Percentiles rank a stretch among this genome's conserved stretches.
Evolutionary conservation across 2,888 invertebrate species (phyloP).

Genomic region (Graphium colonna): DNA sequence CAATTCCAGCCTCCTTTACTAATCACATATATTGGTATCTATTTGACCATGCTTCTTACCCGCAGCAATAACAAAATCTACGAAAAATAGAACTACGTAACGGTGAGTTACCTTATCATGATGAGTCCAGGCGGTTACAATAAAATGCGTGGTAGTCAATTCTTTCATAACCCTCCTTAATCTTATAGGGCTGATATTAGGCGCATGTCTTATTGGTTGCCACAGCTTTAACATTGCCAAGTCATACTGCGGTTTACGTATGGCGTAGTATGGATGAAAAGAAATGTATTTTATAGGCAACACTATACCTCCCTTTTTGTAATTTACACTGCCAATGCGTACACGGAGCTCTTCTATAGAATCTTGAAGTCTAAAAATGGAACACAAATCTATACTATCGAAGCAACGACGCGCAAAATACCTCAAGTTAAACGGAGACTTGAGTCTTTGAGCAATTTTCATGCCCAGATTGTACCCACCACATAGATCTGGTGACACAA

Average conservation of each 20-base stretch:
- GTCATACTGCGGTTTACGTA: slow-evolving; percentile 52
- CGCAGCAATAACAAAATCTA: too few species aligned
- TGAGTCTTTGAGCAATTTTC: too few species aligned
- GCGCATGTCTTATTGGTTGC: slow-evolving; percentile 36
- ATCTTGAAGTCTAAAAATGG: slow-evolving; percentile 51
- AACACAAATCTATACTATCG: too few species aligned
- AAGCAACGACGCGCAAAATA: too few species aligned
- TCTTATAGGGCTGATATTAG: slow-evolving; percentile 44
- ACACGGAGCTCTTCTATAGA: slow-evolving; percentile 46
- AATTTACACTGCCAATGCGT: slow-evolving; percentile 59
- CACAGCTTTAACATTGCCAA: slow-evolving; percentile 54
- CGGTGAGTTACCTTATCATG: slow-evolving; percentile 25
- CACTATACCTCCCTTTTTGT: slow-evolving; percentile 52
- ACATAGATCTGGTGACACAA: too few species aligned
- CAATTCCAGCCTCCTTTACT: too few species aligned
- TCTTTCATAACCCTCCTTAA: slow-evolving; percentile 36
- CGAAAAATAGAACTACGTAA: too few species aligned
- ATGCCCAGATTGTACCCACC: too few species aligned
- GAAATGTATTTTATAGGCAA: slow-evolving; percentile 50
- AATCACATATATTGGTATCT: too few species aligned
- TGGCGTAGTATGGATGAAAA: slow-evolving; percentile 59
- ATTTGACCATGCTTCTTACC: too few species aligned
- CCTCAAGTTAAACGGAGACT: too few species aligned
- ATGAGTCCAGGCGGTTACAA: slow-evolving; percentile 54
- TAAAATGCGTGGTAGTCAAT: slow-evolving; percentile 49